Conservation (phyloP, 1,140 invertebrate genomes). For the Drosophila lini region DNA sequence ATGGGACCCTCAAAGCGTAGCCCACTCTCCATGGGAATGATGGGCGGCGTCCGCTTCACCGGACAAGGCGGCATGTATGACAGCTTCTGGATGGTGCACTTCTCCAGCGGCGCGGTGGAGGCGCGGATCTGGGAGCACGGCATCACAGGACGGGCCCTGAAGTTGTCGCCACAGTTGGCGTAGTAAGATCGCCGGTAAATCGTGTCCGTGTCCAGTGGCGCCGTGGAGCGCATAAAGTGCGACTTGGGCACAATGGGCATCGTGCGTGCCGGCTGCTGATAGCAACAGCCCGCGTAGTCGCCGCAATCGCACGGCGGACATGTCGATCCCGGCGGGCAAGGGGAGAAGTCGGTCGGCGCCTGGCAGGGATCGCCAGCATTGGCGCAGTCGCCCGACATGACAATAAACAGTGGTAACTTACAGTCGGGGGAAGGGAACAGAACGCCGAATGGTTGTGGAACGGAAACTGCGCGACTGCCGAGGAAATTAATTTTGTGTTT, state of each 20-base stretch:
- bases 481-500: conserved; percentile 70
- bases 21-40: conserved; percentile 69
- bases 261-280: conserved; percentile 86
- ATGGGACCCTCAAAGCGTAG: conserved; percentile 87
- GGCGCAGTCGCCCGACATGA: conserved; percentile 58
- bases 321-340: conserved; percentile 54
- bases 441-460: not conserved
- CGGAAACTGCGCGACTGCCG: conserved; percentile 39
- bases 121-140: conserved; percentile 77
- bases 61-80: conserved; percentile 86
- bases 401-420: not conserved
- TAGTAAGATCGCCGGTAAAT: conserved; percentile 87
- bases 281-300: conserved; percentile 85
- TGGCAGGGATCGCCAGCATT: conserved; percentile 55
- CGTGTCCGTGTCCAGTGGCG: conserved; percentile 86
- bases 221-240: conserved; percentile 85
- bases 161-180: conserved; percentile 64
- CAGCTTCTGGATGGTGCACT: conserved; percentile 85
- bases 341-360: conserved; percentile 58
- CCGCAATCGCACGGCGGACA: conserved; percentile 75
- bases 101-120: conserved; percentile 84
- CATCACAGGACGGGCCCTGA: conserved; percentile 74
- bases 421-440: too few species aligned
- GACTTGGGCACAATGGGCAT: conserved; percentile 86
- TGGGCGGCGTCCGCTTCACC: conserved; percentile 77